Conservation (phyloP, 2,797 vertebrate genomes). For the Manis javanica region DNA sequence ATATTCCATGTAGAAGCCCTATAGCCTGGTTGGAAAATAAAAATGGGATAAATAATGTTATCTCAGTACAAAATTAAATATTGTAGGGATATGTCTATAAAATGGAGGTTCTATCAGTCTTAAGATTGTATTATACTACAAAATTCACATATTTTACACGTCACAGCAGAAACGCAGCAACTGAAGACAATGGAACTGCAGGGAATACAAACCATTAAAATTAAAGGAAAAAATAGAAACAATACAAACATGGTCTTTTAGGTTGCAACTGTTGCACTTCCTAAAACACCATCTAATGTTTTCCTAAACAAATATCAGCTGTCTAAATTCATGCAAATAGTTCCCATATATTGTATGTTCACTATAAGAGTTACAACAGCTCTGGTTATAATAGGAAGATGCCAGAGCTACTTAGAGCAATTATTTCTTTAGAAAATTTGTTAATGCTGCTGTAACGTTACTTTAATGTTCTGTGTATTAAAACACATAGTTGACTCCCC, state of each 20-base stretch:
- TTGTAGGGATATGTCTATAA: not conserved
- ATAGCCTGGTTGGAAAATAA: not conserved
- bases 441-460: not conserved
- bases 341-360: not conserved
- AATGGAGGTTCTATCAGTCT: not conserved
- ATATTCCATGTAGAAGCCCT: not conserved
- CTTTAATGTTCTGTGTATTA: not conserved
- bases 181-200: not conserved
- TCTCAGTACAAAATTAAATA: conserved; percentile 36
- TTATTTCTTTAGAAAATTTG: not conserved
- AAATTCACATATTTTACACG: not conserved
- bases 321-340: not conserved
- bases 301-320: not conserved
- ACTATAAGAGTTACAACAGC: rapidly evolving
- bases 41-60: not conserved
- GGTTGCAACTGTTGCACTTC: not conserved
- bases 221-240: not conserved
- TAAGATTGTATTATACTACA: not conserved
- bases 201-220: not conserved
- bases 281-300: not conserved
- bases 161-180: not conserved
- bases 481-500: not conserved
- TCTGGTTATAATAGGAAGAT: not conserved
- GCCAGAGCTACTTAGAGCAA: not conserved
- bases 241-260: not conserved